phyloP scores from a whole-genome alignment of 2,888 invertebrate genomes.

The Mesorhabditis spiculigera region DNA sequence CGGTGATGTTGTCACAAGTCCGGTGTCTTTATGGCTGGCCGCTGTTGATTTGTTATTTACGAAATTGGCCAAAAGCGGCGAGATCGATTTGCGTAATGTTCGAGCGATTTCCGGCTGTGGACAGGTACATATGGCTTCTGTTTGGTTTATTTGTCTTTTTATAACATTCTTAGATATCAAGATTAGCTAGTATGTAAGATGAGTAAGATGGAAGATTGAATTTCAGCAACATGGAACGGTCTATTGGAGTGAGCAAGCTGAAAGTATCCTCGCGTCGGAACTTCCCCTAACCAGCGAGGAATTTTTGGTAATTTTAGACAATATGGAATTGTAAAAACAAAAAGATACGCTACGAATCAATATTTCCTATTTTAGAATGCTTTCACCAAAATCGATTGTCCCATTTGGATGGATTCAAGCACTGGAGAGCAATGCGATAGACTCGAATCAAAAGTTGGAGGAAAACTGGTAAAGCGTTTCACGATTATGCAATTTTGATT shows the following conservation, averaged over 20 bases:
- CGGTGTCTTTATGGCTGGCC: constrained; percentile 90
- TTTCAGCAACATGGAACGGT: constrained; percentile 92
- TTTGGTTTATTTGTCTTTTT: too few species aligned
- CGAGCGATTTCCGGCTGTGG: constrained; percentile 83
- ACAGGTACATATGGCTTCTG: constrained; percentile 69
- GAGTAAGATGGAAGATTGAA: background rate
- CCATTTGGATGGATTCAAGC: constrained; percentile 94
- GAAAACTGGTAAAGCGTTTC: constrained; percentile 67
- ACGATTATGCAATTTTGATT: constrained; percentile 18
- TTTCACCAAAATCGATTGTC: constrained; percentile 78
- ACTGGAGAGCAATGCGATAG: constrained; percentile 73
- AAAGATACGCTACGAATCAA: constrained; percentile 3
- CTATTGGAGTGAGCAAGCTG: constrained; percentile 82
- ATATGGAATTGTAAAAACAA: constrained; percentile 4
- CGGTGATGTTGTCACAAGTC: constrained; percentile 62
- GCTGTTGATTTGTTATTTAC: constrained; percentile 86
- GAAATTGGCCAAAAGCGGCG: constrained; percentile 69
- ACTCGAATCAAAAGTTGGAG: constrained; percentile 79
- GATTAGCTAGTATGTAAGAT: too few species aligned
- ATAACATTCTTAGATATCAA: too few species aligned
- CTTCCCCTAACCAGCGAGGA: constrained; percentile 64
- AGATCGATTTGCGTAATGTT: constrained; percentile 80
- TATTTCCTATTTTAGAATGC: constrained; percentile 60
- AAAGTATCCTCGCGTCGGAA: constrained; percentile 68
- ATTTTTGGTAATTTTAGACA: constrained; percentile 16